Conservation (phyloP, 2,888 invertebrate genomes). For the Caprella mutica region DNA sequence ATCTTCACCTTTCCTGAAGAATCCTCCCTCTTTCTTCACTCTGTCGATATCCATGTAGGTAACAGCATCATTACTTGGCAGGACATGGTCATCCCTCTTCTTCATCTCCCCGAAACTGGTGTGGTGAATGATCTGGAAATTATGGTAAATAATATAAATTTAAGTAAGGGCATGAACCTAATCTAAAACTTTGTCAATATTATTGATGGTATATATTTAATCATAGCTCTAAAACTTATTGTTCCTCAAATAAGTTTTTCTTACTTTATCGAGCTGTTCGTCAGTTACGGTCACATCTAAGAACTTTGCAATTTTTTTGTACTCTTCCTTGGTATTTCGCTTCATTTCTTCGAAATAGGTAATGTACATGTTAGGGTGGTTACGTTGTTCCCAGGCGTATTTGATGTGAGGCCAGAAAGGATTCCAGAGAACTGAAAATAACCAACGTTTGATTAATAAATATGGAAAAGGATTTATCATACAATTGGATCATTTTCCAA, state of each 20-base stretch:
- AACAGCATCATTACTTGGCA: not conserved
- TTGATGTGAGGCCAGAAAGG: conserved; percentile 22
- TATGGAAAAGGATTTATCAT: too few species aligned
- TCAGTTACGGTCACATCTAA: conserved; percentile 14
- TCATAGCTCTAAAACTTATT: too few species aligned
- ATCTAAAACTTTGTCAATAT: too few species aligned
- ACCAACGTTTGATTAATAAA: not conserved
- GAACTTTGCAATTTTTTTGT: conserved; percentile 16
- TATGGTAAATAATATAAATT: too few species aligned
- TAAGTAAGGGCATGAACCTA: too few species aligned
- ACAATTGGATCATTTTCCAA: too few species aligned
- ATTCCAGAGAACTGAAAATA: conserved; percentile 11
- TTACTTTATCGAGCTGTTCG: conserved; percentile 22
- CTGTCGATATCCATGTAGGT: not conserved
- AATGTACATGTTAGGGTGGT: conserved; percentile 17
- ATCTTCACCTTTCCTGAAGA: conserved; percentile 8
- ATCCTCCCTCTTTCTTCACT: not conserved
- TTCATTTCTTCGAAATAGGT: conserved; percentile 27
- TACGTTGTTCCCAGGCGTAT: conserved; percentile 13
- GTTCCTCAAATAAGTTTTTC: too few species aligned
- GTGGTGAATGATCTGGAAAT: not conserved
- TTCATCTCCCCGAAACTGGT: conserved; percentile 5
- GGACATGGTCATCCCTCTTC: conserved; percentile 2
- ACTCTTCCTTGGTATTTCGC: conserved; percentile 13
- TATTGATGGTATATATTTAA: too few species aligned